Evolutionary conservation across 2,888 invertebrate species (phyloP).

Genomic region (Isoperla grammatica): DNA sequence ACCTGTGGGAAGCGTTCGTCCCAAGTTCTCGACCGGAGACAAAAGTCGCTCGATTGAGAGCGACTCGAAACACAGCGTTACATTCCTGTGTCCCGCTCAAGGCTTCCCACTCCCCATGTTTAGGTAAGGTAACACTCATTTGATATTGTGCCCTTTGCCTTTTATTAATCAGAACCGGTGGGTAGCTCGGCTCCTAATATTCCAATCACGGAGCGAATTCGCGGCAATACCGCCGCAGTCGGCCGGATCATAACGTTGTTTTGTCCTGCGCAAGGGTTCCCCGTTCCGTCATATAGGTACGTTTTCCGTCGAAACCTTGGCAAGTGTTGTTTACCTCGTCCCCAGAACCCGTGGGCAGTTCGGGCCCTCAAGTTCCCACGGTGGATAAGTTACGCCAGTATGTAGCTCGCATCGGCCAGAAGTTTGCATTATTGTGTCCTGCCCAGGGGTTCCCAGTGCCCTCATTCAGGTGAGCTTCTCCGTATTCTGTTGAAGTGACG

Average conservation of each 20-base stretch:
- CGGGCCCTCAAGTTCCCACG: constrained; percentile 53
- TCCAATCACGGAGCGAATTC: constrained; percentile 37
- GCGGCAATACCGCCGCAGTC: background rate
- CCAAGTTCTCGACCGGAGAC: constrained; percentile 58
- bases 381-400: constrained; percentile 38
- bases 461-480: constrained; percentile 47
- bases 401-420: constrained; percentile 39
- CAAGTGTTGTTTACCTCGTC: constrained; percentile 20
- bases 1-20: constrained; percentile 55
- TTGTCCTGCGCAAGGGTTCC: constrained; percentile 50
- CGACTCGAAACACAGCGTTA: constrained; percentile 47
- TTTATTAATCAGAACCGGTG: constrained; percentile 59
- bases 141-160: constrained; percentile 32
- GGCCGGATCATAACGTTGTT: constrained; percentile 43
- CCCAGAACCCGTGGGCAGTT: constrained; percentile 54
- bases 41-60: constrained; percentile 56
- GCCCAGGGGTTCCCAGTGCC: constrained; percentile 64
- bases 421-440: constrained; percentile 60
- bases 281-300: constrained; percentile 47
- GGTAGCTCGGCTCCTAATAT: constrained; percentile 69
- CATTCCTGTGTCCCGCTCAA: constrained; percentile 35
- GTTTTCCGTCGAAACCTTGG: background rate
- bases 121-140: no score
- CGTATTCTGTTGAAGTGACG: constrained; percentile 14
- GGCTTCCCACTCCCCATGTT: constrained; percentile 41